Conservation (phyloP, 23 tunicate species). For the Trididemnum nubilum region DNA sequence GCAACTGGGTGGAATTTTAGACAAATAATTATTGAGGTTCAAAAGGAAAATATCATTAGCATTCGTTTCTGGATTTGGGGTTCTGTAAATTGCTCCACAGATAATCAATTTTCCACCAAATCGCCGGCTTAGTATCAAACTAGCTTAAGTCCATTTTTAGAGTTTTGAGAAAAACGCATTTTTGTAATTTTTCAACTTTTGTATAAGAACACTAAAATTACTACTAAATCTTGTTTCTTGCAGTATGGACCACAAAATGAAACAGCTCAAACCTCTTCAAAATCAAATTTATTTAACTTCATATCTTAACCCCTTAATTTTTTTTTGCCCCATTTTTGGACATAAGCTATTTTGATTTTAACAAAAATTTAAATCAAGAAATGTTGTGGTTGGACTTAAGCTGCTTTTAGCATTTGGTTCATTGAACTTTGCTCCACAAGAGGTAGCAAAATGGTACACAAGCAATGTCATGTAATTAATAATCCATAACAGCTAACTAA, state of each 20-base stretch:
- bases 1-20: too few relatives aligned
- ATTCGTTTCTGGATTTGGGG: too few relatives aligned
- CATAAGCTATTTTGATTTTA: background rate
- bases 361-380: background rate
- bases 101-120: too few relatives aligned
- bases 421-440: background rate
- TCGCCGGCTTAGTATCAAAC: background rate
- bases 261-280: background rate
- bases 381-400: background rate
- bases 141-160: background rate
- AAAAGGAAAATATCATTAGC: too few relatives aligned
- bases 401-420: background rate
- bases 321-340: background rate
- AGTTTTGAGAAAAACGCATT: background rate
- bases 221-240: background rate
- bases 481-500: background rate
- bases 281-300: background rate
- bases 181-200: background rate
- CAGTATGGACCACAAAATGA: background rate
- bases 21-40: too few relatives aligned
- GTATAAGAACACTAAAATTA: too few relatives aligned
- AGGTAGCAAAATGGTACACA: background rate
- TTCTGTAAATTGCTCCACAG: too few relatives aligned
- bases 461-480: too few relatives aligned
- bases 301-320: background rate